phyloP scores from a whole-genome alignment of 1,140 invertebrate genomes.

The Drosophila ambigua region DNA sequence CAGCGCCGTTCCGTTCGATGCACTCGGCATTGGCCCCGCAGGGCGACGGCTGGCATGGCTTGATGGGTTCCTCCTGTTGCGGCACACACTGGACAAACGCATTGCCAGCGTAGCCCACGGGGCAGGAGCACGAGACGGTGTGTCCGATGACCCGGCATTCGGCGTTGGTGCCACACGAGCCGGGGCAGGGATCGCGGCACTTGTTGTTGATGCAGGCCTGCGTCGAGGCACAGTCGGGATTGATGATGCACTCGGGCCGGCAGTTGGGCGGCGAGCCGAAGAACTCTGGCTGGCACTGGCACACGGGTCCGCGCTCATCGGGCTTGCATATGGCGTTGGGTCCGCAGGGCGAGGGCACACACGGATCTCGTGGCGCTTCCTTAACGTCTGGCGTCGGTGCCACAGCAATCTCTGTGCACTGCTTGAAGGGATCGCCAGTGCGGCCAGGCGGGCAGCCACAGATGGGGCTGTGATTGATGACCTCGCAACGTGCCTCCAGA shows the following conservation, averaged over 20 bases:
- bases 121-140: constrained; percentile 89
- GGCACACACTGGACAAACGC: constrained; percentile 88
- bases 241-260: constrained; percentile 89
- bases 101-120: constrained; percentile 88
- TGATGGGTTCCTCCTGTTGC: constrained; percentile 84
- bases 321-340: constrained; percentile 88
- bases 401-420: constrained; percentile 87
- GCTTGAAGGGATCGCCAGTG: constrained; percentile 93
- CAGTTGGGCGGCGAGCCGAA: constrained; percentile 90
- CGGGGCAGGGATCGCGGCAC: constrained; percentile 89
- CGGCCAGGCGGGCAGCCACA: constrained; percentile 91
- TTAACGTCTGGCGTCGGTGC: constrained; percentile 62
- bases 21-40: constrained; percentile 89
- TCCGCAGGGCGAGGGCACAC: constrained; percentile 89
- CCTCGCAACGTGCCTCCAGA: constrained; percentile 91
- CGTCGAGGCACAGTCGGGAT: constrained; percentile 88
- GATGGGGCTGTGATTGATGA: constrained; percentile 93
- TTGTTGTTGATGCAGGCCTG: constrained; percentile 89
- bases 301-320: constrained; percentile 86
- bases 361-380: constrained; percentile 85
- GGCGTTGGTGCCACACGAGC: constrained; percentile 89
- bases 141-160: constrained; percentile 90
- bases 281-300: constrained; percentile 88
- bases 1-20: constrained; percentile 87
- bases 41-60: constrained; percentile 88